phyloP scores from a whole-genome alignment of 2,113 vertebrate genomes.

The Tenebrosternarchus preto region DNA sequence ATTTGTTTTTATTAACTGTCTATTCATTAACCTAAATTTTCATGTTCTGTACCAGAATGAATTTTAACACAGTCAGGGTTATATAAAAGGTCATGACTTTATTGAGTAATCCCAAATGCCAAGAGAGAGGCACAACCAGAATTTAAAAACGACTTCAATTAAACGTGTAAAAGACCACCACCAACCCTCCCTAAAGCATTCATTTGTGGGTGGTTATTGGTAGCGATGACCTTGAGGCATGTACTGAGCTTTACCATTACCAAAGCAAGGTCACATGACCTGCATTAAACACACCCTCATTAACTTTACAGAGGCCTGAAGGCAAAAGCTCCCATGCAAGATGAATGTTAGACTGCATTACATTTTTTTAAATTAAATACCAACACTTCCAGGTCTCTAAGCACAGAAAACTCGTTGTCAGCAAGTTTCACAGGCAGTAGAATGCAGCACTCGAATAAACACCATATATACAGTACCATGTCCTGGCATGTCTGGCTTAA shows the following conservation, averaged over 20 bases:
- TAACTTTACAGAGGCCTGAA: conserved; percentile 22
- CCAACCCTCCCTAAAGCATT: background rate
- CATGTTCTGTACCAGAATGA: too few relatives aligned
- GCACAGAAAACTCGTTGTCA: background rate
- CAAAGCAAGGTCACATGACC: conserved; percentile 23
- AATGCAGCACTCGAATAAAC: background rate
- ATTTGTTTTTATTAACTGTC: background rate
- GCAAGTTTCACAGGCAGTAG: conserved; percentile 17
- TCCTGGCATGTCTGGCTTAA: background rate
- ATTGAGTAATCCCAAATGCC: too few relatives aligned
- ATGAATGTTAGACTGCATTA: background rate
- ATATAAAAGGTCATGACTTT: too few relatives aligned
- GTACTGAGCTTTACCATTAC: conserved; percentile 23
- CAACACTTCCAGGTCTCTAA: background rate
- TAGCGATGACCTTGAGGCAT: conserved; percentile 5
- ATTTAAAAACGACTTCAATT: background rate
- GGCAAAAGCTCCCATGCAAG: background rate
- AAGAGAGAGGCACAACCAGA: too few relatives aligned
- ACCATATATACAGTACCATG: background rate
- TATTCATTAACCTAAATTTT: background rate
- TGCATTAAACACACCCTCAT: conserved; percentile 16
- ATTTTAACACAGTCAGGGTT: too few relatives aligned
- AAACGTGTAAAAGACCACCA: background rate
- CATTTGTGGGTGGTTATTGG: background rate
- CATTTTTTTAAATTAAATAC: too few relatives aligned